Conservation (phyloP, 2,888 invertebrate genomes). For the Aquatica leii region DNA sequence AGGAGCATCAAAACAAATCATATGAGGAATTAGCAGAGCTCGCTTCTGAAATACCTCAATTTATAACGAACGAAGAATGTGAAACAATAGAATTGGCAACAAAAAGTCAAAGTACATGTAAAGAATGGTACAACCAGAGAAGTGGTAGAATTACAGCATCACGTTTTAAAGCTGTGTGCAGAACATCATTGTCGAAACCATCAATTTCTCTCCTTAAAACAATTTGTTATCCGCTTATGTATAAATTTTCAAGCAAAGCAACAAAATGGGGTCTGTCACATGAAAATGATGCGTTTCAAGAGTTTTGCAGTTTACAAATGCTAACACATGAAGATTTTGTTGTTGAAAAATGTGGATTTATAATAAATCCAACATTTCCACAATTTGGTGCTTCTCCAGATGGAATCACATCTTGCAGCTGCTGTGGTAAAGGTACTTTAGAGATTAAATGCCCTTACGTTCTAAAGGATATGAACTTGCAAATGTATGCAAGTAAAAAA, state of each 20-base stretch:
- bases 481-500: neutral
- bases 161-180: constrained; percentile 22
- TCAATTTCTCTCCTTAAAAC: constrained; percentile 25
- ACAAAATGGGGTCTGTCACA: constrained; percentile 24
- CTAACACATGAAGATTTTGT: neutral
- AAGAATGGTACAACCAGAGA: constrained; percentile 23
- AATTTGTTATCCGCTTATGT: constrained; percentile 23
- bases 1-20: neutral
- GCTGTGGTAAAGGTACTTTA: neutral
- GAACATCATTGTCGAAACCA: constrained; percentile 17
- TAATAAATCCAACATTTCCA: neutral
- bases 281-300: constrained; percentile 20
- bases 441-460: neutral
- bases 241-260: constrained; percentile 18
- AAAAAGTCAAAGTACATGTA: neutral
- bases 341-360: no score
- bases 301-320: neutral
- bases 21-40: constrained; percentile 15
- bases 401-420: neutral
- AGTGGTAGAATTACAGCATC: constrained; percentile 32
- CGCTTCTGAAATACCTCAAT: neutral
- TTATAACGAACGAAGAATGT: neutral
- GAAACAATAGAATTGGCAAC: constrained; percentile 14
- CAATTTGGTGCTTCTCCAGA: neutral
- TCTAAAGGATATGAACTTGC: neutral